Evolutionary conservation across 1,140 invertebrate species (phyloP).

Genomic region (Lasioglossum baleicum): DNA sequence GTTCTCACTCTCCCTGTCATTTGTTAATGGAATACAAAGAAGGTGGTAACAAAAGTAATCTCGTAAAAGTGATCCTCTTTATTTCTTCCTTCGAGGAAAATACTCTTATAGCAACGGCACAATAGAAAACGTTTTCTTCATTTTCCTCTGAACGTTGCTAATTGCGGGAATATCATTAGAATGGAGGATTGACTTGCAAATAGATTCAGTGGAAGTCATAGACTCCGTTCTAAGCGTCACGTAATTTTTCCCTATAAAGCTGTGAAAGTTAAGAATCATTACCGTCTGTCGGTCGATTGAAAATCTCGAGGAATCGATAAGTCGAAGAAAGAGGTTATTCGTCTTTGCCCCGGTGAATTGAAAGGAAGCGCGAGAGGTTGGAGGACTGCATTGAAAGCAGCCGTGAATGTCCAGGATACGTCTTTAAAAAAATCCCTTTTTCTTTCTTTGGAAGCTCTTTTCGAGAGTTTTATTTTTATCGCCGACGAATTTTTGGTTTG

Average conservation of each 20-base stretch:
- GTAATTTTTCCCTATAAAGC: slow-evolving; percentile 14
- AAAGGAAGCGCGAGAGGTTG: slow-evolving; percentile 32
- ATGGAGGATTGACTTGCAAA: slow-evolving; percentile 28
- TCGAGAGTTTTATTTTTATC: slow-evolving; percentile 47
- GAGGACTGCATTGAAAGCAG: slow-evolving; percentile 47
- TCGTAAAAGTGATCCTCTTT: no score
- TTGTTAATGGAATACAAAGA: no score
- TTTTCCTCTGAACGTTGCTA: not conserved
- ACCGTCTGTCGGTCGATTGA: slow-evolving; percentile 16
- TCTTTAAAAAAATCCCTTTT: not conserved
- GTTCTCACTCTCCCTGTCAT: no score
- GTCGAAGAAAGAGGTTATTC: slow-evolving; percentile 45
- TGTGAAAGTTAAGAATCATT: slow-evolving; percentile 11
- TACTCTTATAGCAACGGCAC: no score
- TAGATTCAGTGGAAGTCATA: slow-evolving; percentile 7
- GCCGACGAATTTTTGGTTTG: slow-evolving; percentile 1
- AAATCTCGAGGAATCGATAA: slow-evolving; percentile 24
- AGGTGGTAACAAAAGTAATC: no score
- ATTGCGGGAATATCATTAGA: not conserved
- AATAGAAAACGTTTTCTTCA: not conserved
- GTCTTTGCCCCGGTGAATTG: slow-evolving; percentile 18
- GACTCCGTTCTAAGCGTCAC: not conserved
- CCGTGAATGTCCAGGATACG: slow-evolving; percentile 51
- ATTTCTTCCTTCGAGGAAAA: no score
- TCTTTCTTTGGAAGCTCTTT: not conserved